Base-by-base conservation (phyloP, 2,888 invertebrate species). In the Ennomos erosarius region DNA sequence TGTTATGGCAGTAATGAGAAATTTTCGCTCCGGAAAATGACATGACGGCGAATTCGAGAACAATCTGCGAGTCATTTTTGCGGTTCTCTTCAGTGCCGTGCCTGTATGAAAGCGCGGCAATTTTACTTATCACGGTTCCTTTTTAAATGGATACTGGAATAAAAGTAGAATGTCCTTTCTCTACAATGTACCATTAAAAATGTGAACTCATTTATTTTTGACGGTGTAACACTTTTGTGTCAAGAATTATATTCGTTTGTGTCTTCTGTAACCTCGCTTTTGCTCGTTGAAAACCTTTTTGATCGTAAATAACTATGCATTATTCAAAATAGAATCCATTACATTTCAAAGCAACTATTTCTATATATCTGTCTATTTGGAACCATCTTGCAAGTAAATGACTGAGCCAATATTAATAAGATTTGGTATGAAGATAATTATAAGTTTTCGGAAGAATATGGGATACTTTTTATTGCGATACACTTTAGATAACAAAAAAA, bases 71-170 rank as follows among this genome's bases (percentile, higher is more conserved):
- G 62, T 59, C 67, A 65, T 74, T 70, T 74, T 69, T 58, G 66
- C 65, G 70, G 68, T 71, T 65, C 68, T 70, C 72, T 75, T 75
- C 66, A 65, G 55, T 64, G 59, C 43, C 56, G 54, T 53, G 68
- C 68, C 70, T 68, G 72, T 71, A 73, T 70, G 65, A 76, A 72
- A 70, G 68, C 71, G 64, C 70, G 62, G 70, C 73, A 76, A 74
- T 79, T 79, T 73, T 64, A 73, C 72, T 77, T 78, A 79, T 77
- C 78, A 62, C 65, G 47, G 64, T 68, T 73, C 69, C 69, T 67
- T 73, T 62, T 54, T 61, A 72, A 74, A 75, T 73, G 69, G 62
- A 58, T 70, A 59, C 60, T 62, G 59, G 68, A 75, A 76, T 73
- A 71, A 73, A 72, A 73, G 63, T 60, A 40, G 43, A 68, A 45